Evolutionary conservation across 2,113 vertebrate genomes (phyloP).

Genomic region (Heptranchias perlo): DNA sequence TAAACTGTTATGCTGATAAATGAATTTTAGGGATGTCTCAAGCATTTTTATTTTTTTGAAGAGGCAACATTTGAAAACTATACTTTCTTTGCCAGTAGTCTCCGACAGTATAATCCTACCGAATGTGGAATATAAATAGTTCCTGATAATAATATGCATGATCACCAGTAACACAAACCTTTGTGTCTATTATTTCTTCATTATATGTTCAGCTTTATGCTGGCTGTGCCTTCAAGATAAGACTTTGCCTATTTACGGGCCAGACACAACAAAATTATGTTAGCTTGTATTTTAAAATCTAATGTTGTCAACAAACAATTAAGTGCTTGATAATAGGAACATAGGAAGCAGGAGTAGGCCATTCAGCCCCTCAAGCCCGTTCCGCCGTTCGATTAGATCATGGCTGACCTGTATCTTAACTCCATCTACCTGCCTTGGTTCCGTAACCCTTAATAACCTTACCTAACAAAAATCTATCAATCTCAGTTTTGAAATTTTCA

Average conservation of each 20-base stretch:
- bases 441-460: no score
- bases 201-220: background rate
- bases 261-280: slow-evolving; percentile 41
- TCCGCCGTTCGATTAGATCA: no score
- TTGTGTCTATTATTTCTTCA: background rate
- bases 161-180: background rate
- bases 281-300: slow-evolving; percentile 44
- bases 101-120: background rate
- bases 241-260: slow-evolving; percentile 45
- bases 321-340: slow-evolving; percentile 44
- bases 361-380: no score
- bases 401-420: no score
- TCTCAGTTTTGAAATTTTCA: no score
- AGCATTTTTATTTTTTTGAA: background rate
- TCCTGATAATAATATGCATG: background rate
- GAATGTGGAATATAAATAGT: no score
- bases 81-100: background rate
- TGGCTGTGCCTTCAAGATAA: slow-evolving; percentile 50
- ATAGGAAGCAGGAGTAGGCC: no score
- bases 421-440: no score
- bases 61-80: background rate
- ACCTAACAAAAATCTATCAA: no score
- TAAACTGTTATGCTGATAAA: background rate
- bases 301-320: slow-evolving; percentile 45
- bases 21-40: background rate